Evolutionary conservation across 1,140 invertebrate species (phyloP), one percentile per base, ranked within the genome.

Genomic region (Pseudomyrmex cubaensis): DNA sequence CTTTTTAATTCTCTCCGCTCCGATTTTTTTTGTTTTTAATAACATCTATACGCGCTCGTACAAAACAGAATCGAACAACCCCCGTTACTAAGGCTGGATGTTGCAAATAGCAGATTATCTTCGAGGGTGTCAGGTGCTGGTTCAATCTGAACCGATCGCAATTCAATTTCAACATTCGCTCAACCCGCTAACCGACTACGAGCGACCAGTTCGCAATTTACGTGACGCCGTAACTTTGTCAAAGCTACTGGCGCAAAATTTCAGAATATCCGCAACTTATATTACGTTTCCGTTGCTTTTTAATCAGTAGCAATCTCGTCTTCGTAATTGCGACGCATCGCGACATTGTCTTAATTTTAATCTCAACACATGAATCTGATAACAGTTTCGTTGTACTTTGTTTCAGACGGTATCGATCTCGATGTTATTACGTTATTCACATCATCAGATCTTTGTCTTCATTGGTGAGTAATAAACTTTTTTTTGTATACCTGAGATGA

Each of bases 371-470:
- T 54, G 67, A 70, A 57, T 57, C 57, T 78, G 12, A 59, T 57
- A 25, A 22, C 61, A 35, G 35, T 10, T 9, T 20, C 22, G 54
- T 67, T 64, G 48, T 90, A 91, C 93, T 90, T 93, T 93, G 93
- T 98, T 96, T 89, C 96, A 99, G 99, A 99, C 99, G 9, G 97
- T 99, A 52, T 99, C 98, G 0, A 98, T 99, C 89, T 99, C 99
- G 2, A 99, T 99, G 97, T 95, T 99, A 84, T 95, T 99, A 62
- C 96, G 99, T 61, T 99, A 99, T 94, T 99, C 99, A 2, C 99
- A 99, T 95, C 99, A 99, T 94, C 99, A 99, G 95, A 99, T 99
- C 90, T 99, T 99, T 93, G 96, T 99, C 44, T 99, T 99, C 91
- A 99, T 99, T 88, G 98, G 98, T 99, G 95, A 98, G 97, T 96